A percentile compares a stretch with the other conserved stretches of the same genome.
Evolutionary conservation across 1,140 invertebrate species (phyloP).

Genomic region (Drosophila insularis): DNA sequence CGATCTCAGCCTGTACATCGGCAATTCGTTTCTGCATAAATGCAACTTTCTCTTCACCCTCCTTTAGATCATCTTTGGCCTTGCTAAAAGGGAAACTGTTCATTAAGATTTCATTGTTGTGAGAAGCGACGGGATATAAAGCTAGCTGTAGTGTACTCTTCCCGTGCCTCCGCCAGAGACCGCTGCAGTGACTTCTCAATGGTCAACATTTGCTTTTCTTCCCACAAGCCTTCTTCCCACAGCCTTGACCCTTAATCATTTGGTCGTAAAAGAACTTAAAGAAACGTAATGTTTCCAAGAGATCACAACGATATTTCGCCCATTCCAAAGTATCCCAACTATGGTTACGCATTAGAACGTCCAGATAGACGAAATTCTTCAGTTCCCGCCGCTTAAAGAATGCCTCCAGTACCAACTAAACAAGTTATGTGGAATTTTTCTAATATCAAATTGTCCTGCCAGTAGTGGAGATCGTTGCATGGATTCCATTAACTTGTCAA

Average conservation of each 20-base stretch:
- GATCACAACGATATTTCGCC: constrained; percentile 32
- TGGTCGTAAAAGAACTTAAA: constrained; percentile 26
- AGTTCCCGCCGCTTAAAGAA: constrained; percentile 27
- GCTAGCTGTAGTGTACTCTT: not conserved
- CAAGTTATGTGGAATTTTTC: constrained; percentile 16
- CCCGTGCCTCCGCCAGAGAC: not conserved
- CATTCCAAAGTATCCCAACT: constrained; percentile 1
- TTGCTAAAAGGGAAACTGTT: not conserved
- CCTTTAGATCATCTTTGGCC: not conserved
- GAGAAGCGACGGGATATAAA: not conserved
- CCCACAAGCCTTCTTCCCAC: constrained; percentile 16
- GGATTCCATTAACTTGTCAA: constrained; percentile 20
- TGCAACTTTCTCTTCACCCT: not conserved
- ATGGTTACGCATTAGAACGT: constrained; percentile 19
- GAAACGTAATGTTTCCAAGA: constrained; percentile 19
- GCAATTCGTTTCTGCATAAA: constrained; percentile 20
- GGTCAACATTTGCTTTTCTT: constrained; percentile 24
- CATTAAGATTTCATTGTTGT: not conserved
- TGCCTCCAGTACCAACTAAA: constrained; percentile 30
- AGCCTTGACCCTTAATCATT: not conserved
- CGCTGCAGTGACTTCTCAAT: constrained; percentile 16
- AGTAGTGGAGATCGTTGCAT: constrained; percentile 9
- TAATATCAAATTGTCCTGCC: not conserved
- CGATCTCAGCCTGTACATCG: constrained; percentile 14
- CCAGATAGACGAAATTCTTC: constrained; percentile 25